phyloP scores from a whole-genome alignment of 2,113 vertebrate genomes.

The Dromas ardeola region DNA sequence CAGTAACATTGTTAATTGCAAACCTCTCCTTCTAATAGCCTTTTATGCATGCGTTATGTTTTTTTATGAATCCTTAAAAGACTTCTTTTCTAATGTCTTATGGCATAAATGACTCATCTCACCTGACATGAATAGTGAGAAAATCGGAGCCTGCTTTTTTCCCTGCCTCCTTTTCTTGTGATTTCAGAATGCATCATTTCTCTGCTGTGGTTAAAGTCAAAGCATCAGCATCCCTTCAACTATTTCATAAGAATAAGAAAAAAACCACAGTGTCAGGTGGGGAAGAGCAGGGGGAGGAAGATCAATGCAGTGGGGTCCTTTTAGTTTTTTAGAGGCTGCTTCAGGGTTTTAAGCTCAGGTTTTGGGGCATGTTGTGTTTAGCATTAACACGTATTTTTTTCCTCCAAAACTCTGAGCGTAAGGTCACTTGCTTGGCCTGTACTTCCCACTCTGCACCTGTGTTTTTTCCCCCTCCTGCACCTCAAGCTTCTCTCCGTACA shows the following conservation, averaged over 20 bases:
- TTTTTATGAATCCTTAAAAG: conserved; percentile 6
- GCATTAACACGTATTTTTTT: neutral
- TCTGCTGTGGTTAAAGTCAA: neutral
- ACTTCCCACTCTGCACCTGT: neutral
- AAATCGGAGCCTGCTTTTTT: neutral
- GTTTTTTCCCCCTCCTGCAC: neutral
- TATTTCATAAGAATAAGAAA: neutral
- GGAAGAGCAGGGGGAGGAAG: neutral
- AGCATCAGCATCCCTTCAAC: neutral
- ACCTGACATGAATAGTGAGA: neutral
- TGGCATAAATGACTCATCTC: conserved; percentile 38
- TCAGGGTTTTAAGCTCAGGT: neutral
- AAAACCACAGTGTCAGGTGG: neutral
- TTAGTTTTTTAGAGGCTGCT: neutral
- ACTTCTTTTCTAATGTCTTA: neutral
- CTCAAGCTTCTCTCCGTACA: neutral
- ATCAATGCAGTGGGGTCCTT: neutral
- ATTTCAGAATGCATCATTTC: neutral
- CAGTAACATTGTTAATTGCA: neutral
- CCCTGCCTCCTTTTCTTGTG: neutral
- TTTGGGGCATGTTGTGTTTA: neutral
- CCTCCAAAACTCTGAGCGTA: neutral
- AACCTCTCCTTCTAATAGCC: neutral
- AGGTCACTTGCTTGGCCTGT: neutral
- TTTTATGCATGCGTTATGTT: neutral